Conservation (phyloP, 92 coral and sea anemone genomes). For the Epizoanthus scotinus region DNA sequence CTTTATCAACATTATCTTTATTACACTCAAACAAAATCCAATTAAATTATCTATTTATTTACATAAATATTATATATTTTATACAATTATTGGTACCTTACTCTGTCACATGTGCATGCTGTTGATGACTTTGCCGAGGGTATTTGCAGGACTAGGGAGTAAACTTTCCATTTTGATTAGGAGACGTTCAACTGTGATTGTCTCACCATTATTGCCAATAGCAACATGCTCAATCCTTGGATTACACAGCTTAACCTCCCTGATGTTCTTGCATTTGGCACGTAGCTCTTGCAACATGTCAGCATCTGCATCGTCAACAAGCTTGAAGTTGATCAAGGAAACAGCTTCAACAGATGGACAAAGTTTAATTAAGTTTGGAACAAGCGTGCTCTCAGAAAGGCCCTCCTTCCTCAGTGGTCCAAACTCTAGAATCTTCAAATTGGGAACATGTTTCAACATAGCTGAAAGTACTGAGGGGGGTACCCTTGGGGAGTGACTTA, state of each 20-base stretch:
- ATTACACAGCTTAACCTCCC: slow-evolving; percentile 93
- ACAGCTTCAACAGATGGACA: slow-evolving; percentile 93
- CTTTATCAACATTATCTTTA: background rate
- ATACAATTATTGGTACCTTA: background rate
- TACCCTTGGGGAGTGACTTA: slow-evolving; percentile 98
- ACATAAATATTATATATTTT: slow-evolving; percentile 5
- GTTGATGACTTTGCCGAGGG: slow-evolving; percentile 87
- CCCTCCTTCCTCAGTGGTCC: slow-evolving; percentile 98
- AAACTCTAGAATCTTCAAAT: slow-evolving; percentile 91
- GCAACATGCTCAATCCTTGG: slow-evolving; percentile 99
- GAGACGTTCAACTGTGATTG: slow-evolving; percentile 93
- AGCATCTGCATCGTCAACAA: slow-evolving; percentile 76
- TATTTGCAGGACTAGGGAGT: slow-evolving; percentile 92
- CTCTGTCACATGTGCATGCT: slow-evolving; percentile 64
- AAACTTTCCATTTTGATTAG: slow-evolving; percentile 96
- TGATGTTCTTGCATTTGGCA: slow-evolving; percentile 81
- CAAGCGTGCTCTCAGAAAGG: slow-evolving; percentile 87
- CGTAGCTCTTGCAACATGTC: slow-evolving; percentile 75
- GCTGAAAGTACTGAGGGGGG: slow-evolving; percentile 94
- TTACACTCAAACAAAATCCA: slow-evolving; percentile 7
- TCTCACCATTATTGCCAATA: slow-evolving; percentile 95
- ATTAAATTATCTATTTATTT: background rate
- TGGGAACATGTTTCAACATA: slow-evolving; percentile 87
- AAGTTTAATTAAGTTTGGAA: slow-evolving; percentile 74
- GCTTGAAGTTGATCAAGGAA: slow-evolving; percentile 92